Evolutionary conservation across 2,797 vertebrate species (phyloP).

Genomic region (Acanthopagrus latus): DNA sequence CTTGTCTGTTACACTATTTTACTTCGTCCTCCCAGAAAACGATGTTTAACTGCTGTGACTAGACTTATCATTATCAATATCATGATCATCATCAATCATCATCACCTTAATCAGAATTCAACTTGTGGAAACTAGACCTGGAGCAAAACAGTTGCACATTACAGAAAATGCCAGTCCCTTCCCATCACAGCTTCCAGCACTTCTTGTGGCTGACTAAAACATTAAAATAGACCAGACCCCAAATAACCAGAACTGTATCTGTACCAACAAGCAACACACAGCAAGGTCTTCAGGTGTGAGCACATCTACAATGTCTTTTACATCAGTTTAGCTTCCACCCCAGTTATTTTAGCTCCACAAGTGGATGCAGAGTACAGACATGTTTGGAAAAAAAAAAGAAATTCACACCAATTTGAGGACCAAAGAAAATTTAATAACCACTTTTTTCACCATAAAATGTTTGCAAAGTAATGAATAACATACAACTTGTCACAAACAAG

Average conservation of each 20-base stretch:
- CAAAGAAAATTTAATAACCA: constrained; percentile 65
- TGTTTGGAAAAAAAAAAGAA: constrained; percentile 1
- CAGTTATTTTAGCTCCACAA: neutral
- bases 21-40: neutral
- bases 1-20: neutral
- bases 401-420: constrained; percentile 8
- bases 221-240: neutral
- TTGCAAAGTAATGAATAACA: constrained; percentile 28
- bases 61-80: rapidly evolving
- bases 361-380: neutral
- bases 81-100: no score
- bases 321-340: neutral
- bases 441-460: constrained; percentile 55
- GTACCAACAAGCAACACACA: neutral
- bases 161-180: neutral
- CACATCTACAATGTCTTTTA: neutral
- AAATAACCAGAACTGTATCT: neutral
- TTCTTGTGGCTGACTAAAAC: neutral
- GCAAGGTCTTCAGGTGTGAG: neutral
- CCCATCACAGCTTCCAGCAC: neutral
- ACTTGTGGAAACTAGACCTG: neutral
- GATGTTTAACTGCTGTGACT: neutral
- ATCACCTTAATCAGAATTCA: no score
- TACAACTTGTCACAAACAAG: constrained; percentile 38
- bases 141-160: neutral